Percentiles rank a stretch among this genome's conserved stretches.
phyloP scores from a whole-genome alignment of 2,113 vertebrate genomes.

The Bungarus multicinctus region DNA sequence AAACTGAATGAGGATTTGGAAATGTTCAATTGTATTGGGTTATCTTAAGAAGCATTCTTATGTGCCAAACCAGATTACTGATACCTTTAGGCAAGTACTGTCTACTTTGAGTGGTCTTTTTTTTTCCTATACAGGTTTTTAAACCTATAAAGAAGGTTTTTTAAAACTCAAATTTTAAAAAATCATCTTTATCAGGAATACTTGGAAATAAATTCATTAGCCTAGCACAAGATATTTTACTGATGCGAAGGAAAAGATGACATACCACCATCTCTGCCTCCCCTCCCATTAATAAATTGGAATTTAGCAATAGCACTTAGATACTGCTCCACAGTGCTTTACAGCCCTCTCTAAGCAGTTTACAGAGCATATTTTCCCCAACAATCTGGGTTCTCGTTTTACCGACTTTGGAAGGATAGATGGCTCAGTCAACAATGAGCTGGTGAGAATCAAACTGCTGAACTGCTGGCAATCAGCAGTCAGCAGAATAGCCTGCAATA shows the following conservation, averaged over 20 bases:
- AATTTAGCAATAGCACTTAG: neutral
- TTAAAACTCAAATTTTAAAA: neutral
- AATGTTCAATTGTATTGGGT: neutral
- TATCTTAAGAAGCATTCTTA: neutral
- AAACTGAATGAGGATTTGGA: neutral
- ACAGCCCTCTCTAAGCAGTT: neutral
- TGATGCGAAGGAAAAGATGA: neutral
- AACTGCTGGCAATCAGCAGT: neutral
- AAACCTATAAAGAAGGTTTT: too few relatives aligned
- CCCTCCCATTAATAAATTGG: neutral
- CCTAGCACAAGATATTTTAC: neutral
- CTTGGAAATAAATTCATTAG: neutral
- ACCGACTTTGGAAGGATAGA: neutral
- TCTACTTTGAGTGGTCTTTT: neutral
- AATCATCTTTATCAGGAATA: neutral
- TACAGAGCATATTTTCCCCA: neutral
- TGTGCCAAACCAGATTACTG: neutral
- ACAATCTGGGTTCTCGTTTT: neutral
- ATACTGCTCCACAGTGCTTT: neutral
- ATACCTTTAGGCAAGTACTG: neutral
- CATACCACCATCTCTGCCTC: neutral
- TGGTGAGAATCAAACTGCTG: neutral
- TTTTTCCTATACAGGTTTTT: too few relatives aligned
- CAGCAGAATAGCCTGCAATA: neutral
- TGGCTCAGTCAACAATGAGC: neutral